Evolutionary conservation across 2,888 invertebrate genomes (phyloP).

Genomic region (Drosophila paranaensis): DNA sequence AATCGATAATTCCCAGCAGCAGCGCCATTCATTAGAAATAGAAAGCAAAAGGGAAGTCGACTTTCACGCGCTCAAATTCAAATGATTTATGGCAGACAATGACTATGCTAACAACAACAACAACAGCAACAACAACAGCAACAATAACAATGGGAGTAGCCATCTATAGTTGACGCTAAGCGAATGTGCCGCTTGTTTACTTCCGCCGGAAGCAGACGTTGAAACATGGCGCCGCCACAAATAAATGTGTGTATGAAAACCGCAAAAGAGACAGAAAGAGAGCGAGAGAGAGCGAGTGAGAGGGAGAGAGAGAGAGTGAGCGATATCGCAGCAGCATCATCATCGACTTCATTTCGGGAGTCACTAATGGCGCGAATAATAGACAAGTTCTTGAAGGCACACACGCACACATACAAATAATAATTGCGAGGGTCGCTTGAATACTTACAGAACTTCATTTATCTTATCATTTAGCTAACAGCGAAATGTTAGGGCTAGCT

Average conservation of each 20-base stretch:
- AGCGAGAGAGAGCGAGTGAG: conserved; percentile 31
- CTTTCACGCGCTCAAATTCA: conserved; percentile 62
- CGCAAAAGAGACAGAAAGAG: conserved; percentile 34
- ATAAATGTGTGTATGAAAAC: conserved; percentile 55
- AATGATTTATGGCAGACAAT: conserved; percentile 67
- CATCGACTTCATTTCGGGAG: conserved; percentile 23
- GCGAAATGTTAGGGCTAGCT: neutral
- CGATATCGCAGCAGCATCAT: conserved; percentile 25
- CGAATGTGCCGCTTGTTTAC: conserved; percentile 56
- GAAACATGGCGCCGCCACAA: conserved; percentile 55
- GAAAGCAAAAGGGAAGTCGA: conserved; percentile 44
- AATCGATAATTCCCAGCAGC: conserved; percentile 54
- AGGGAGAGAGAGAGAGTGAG: conserved; percentile 25
- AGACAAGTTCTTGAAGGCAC: conserved; percentile 44
- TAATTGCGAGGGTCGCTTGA: conserved; percentile 27
- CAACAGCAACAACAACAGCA: conserved; percentile 19
- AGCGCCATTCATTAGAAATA: conserved; percentile 46
- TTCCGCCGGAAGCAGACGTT: conserved; percentile 52
- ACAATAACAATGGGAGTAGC: conserved; percentile 4
- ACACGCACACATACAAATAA: conserved; percentile 1
- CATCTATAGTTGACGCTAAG: conserved; percentile 30
- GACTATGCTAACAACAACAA: conserved; percentile 38
- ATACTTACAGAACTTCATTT: neutral
- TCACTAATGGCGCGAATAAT: conserved; percentile 59
- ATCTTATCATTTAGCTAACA: neutral